A percentile compares a stretch with the other conserved stretches of the same genome.
Conservation (phyloP, 2,113 vertebrate genomes). For the Origma solitaria region DNA sequence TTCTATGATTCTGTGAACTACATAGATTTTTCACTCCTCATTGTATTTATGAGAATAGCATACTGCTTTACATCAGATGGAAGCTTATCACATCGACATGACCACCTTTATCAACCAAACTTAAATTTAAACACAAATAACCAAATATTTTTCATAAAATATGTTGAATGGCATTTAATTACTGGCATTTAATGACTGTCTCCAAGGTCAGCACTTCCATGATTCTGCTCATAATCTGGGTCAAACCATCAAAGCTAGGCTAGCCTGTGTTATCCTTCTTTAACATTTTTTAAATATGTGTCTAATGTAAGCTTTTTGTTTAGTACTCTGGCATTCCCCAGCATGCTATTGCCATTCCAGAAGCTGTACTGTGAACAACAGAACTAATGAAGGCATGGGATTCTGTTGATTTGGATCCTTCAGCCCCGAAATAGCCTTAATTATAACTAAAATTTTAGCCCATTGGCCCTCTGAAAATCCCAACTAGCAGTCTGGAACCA, state of each 20-base stretch:
- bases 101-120: background rate
- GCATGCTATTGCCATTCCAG: background rate
- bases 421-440: background rate
- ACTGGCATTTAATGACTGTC: background rate
- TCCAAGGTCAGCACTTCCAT: background rate
- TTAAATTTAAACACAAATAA: background rate
- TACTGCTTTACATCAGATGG: background rate
- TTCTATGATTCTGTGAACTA: background rate
- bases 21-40: background rate
- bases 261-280: background rate
- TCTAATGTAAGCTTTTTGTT: background rate
- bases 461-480: background rate
- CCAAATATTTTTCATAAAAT: background rate
- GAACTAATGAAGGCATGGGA: background rate
- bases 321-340: background rate
- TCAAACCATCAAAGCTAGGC: background rate
- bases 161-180: background rate
- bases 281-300: background rate
- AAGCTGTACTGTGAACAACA: background rate
- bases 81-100: background rate
- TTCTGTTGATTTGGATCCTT: background rate
- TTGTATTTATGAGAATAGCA: background rate
- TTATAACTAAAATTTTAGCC: background rate
- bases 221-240: background rate
- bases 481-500: background rate